Evolutionary conservation across 2,113 vertebrate species (phyloP), one percentile per base, ranked within the genome.

Genomic region (Nesospiza acunhae): DNA sequence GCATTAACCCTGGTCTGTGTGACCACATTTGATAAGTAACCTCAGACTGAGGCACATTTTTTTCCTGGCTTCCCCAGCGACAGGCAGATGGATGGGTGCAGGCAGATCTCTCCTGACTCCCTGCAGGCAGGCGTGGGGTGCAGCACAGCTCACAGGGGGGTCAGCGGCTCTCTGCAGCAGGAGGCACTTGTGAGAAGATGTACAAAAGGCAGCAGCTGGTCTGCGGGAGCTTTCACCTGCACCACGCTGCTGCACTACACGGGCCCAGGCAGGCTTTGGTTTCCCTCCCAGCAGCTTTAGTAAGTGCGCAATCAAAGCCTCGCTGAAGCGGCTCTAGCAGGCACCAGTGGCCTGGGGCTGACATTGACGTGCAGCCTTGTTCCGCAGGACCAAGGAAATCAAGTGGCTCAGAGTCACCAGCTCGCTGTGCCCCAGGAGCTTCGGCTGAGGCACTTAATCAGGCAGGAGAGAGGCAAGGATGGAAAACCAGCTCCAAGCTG

Each of bases 351-450:
- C 63, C 47, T 3, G 75, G 41, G 64, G 58, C 83, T 88, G 35
- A 16, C 27, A 5, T 0, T 49, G 58, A 39, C 7, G 3, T 5
- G 35, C 41, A 17, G 67, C 2, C 0, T 23, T 60, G 50, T 22
- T 26, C 50, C 0, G 0, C 37, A 10, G 42, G 73, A n/a, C 55
- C 5, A 7, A 50, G 64, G 64, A 77, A 39, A 89, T 56, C 47
- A 27, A 63, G 53, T 2, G 16, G 30, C 50, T 91, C 55, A 10
- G 69, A 41, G 78, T n/a, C 52, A 63, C 42, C 55, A 22, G 53
- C 53, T 75, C 24, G 0, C 8, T 19, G 47, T 75, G 49, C 49
- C 37, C 27, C 2, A 3, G 31, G 68, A 84, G 47, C 60, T 66
- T 50, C 0, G 0, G 46, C 62, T 44, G 30, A n/a, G 68, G 33